These are phyloP conservation scores for Chrysodeixis includens DNA, from an alignment of 2,888 invertebrate genomes.

Conservation along the genomic window DNA sequence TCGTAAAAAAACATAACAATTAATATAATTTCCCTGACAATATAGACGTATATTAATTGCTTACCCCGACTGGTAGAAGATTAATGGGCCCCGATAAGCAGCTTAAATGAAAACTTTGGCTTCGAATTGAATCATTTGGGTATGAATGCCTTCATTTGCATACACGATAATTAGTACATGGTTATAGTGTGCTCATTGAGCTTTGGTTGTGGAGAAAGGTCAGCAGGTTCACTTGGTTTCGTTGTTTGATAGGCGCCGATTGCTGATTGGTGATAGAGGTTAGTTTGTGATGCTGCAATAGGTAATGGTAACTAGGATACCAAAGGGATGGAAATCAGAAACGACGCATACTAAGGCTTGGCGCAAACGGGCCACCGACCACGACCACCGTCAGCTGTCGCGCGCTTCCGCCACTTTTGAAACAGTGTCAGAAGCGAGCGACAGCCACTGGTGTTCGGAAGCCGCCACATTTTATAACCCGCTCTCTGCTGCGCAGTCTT, in stretches of 20 bases:
- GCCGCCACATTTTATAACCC: no score
- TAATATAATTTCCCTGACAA: conserved; percentile 45
- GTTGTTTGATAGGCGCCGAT: neutral
- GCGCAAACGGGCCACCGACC: no score
- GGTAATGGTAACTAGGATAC: no score
- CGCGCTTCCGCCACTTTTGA: no score
- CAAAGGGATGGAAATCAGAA: no score
- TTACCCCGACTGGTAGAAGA: conserved; percentile 65
- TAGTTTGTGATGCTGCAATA: no score
- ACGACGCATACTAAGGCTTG: no score
- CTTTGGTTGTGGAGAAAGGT: conserved; percentile 5
- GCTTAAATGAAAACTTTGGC: conserved; percentile 78
- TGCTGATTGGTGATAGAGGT: conserved; percentile 1
- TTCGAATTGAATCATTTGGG: conserved; percentile 84
- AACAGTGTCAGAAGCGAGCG: no score
- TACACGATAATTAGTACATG: conserved; percentile 81
- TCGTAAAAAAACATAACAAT: conserved; percentile 24
- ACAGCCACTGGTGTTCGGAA: no score
- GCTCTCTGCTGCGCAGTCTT: no score
- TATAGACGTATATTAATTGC: conserved; percentile 63
- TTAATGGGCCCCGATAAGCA: conserved; percentile 74
- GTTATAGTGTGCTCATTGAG: conserved; percentile 60
- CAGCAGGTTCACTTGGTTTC: conserved; percentile 31
- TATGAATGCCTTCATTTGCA: conserved; percentile 82
- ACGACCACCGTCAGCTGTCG: no score